Conservation (phyloP, 1,140 invertebrate species). For the Coenobita brevimanus region DNA sequence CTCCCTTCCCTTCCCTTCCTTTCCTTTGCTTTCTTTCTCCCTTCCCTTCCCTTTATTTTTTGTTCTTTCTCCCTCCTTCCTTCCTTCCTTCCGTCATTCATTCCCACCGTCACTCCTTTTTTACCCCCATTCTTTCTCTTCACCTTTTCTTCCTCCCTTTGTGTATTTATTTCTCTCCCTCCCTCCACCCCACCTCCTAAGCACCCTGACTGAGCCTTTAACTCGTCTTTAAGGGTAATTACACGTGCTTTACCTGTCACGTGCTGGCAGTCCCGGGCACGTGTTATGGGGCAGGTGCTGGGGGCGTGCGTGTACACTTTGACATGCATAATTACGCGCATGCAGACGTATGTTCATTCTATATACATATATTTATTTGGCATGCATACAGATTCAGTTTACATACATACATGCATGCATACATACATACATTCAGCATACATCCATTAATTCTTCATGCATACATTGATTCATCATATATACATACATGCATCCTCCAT, state of each 20-base stretch:
- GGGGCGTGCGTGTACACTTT: neutral
- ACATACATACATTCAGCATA: no score
- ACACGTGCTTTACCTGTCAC: no score
- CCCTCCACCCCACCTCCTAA: neutral
- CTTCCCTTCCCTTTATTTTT: neutral
- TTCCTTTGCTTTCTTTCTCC: constrained; percentile 9
- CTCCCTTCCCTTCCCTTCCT: neutral
- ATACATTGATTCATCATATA: no score
- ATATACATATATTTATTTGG: no score
- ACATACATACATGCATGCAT: no score
- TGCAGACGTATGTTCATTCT: no score
- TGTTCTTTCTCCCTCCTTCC: neutral
- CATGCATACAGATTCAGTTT: no score
- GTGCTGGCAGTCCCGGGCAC: no score
- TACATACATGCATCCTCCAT: no score
- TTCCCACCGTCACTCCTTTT: no score
- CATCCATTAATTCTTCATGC: no score
- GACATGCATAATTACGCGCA: neutral
- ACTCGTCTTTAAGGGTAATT: neutral
- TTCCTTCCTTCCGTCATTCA: no score
- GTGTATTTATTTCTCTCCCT: neutral
- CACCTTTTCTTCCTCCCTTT: neutral
- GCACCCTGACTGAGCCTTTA: neutral
- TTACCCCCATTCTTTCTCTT: constrained; percentile 6
- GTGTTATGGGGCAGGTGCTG: neutral